Percentiles rank a stretch among this genome's conserved stretches.
phyloP scores from a whole-genome alignment of 2,797 vertebrate genomes.

The Carcharodon carcharias region DNA sequence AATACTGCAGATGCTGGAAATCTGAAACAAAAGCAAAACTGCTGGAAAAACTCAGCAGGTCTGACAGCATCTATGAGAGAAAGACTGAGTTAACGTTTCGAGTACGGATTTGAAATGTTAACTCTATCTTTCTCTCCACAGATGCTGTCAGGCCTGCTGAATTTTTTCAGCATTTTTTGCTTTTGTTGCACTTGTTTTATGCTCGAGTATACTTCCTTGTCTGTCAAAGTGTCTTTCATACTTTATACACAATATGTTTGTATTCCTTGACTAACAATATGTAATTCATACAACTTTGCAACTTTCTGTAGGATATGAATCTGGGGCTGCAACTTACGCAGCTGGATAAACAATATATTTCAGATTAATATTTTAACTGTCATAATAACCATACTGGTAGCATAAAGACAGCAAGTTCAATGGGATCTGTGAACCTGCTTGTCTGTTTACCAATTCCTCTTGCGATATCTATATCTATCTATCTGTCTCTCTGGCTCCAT shows the following conservation, averaged over 20 bases:
- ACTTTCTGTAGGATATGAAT: not conserved
- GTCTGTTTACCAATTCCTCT: not conserved
- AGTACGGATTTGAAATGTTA: too few species aligned
- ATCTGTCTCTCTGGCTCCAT: not conserved
- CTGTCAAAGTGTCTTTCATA: not conserved
- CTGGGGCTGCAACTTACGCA: not conserved
- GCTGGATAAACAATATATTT: not conserved
- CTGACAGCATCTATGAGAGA: too few species aligned
- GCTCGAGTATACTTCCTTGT: not conserved
- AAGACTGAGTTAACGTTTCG: too few species aligned
- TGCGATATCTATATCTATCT: not conserved
- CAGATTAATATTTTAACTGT: constrained; percentile 2
- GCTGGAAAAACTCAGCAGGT: too few species aligned
- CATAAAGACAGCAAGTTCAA: not conserved
- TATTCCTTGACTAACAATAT: not conserved
- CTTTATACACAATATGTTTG: not conserved
- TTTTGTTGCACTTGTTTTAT: not conserved
- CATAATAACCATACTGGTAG: not conserved
- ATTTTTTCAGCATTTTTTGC: too few species aligned
- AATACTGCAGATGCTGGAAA: too few species aligned
- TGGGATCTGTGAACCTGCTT: not conserved
- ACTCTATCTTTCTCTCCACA: too few species aligned
- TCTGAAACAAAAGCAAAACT: too few species aligned
- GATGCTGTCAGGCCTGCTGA: too few species aligned
- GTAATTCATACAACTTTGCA: not conserved